Conservation (phyloP, 2,113 vertebrate species). For the Ascaphus truei region DNA sequence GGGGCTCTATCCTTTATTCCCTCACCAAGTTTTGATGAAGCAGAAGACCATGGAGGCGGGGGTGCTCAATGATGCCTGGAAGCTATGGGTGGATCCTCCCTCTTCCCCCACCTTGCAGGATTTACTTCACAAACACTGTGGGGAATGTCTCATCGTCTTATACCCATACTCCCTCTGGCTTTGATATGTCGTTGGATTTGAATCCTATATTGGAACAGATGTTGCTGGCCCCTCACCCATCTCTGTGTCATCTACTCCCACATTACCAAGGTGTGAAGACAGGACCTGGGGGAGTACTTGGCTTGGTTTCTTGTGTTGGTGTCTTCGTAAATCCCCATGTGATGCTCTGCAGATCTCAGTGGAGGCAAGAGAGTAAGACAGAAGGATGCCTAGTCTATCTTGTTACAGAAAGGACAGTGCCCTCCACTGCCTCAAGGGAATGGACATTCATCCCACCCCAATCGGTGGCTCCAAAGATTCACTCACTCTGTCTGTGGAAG, state of each 20-base stretch:
- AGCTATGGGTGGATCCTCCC: background rate
- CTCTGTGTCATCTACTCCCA: background rate
- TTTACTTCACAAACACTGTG: background rate
- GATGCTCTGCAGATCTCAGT: conserved; percentile 13
- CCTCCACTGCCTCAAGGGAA: background rate
- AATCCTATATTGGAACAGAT: background rate
- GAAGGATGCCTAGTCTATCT: background rate
- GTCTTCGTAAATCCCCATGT: conserved; percentile 29
- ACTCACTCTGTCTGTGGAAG: background rate
- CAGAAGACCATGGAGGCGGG: background rate
- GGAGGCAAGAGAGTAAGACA: background rate
- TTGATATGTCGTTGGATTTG: background rate
- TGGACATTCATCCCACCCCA: background rate
- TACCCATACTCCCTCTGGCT: background rate
- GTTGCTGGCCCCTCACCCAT: background rate
- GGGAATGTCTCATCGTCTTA: background rate
- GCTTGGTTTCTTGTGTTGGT: conserved; percentile 33
- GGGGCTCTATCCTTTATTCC: conserved; percentile 16
- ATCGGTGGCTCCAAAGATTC: background rate
- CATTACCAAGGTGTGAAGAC: background rate
- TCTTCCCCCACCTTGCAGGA: background rate
- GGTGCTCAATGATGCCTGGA: background rate
- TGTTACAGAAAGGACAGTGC: background rate
- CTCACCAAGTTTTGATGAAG: conserved; percentile 25
- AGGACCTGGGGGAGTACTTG: background rate